A percentile compares a stretch with the other conserved stretches of the same genome.
Conservation (phyloP, 64 coral and sea anemone genomes). For the Pocillopora verrucosa region DNA sequence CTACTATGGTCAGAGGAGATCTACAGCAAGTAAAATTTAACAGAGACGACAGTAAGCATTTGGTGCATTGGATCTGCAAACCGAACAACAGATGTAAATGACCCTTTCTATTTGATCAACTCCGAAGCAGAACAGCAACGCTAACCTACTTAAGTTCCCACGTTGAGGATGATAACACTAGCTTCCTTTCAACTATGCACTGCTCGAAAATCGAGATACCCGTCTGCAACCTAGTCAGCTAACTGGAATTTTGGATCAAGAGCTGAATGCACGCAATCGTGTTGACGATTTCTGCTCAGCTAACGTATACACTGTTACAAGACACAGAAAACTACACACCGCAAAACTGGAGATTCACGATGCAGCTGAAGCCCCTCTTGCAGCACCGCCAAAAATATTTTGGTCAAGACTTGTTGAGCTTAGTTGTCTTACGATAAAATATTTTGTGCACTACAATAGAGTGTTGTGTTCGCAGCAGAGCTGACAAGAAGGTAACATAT, state of each 20-base stretch:
- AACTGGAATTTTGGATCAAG: conserved; percentile 35
- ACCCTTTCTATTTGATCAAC: neutral
- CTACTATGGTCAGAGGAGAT: neutral
- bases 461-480: conserved; percentile 26
- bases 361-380: conserved; percentile 19
- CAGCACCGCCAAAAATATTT: conserved; percentile 6
- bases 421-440: conserved; percentile 32
- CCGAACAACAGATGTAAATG: neutral
- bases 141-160: neutral
- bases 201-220: conserved; percentile 28
- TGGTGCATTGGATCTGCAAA: neutral
- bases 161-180: neutral
- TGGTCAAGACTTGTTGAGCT: neutral
- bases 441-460: conserved; percentile 34
- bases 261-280: conserved; percentile 25
- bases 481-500: neutral
- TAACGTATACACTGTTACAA: neutral
- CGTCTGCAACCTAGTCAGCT: conserved; percentile 35
- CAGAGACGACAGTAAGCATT: conserved; percentile 11
- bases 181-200: neutral
- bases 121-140: neutral
- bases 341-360: neutral
- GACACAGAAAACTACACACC: too few species aligned
- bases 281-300: conserved; percentile 15
- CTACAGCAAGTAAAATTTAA: conserved; percentile 33